Percentiles rank a stretch among this genome's conserved stretches.
Evolutionary conservation across 2,888 invertebrate species (phyloP).

Genomic region (Sepioteuthis lessoniana): DNA sequence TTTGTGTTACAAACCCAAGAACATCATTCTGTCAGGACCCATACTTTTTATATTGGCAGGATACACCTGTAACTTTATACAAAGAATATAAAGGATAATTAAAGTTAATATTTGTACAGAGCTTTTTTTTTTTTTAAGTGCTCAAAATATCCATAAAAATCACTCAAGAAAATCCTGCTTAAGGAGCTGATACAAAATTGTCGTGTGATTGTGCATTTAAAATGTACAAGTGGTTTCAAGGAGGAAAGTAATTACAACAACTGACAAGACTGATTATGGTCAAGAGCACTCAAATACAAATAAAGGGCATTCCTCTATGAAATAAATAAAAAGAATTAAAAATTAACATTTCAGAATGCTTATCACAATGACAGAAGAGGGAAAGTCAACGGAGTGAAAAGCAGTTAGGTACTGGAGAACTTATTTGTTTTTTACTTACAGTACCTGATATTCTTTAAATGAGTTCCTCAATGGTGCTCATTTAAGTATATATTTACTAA

Average conservation of each 20-base stretch:
- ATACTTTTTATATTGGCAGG: no score
- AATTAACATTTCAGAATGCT: background rate
- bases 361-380: background rate
- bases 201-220: background rate
- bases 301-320: background rate
- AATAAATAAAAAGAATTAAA: background rate
- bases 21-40: no score
- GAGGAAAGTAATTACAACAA: background rate
- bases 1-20: no score
- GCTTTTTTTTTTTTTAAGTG: background rate
- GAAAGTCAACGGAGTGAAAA: background rate
- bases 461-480: no score
- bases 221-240: background rate
- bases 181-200: background rate
- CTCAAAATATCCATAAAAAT: background rate
- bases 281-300: background rate
- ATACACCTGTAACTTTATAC: no score
- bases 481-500: no score
- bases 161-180: background rate
- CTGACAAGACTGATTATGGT: background rate
- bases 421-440: no score
- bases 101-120: background rate
- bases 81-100: no score
- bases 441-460: no score
- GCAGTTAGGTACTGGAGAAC: background rate